Percentiles rank a stretch among this genome's conserved stretches.
phyloP scores from a whole-genome alignment of 2,113 vertebrate species.

The Climacteris rufus region DNA sequence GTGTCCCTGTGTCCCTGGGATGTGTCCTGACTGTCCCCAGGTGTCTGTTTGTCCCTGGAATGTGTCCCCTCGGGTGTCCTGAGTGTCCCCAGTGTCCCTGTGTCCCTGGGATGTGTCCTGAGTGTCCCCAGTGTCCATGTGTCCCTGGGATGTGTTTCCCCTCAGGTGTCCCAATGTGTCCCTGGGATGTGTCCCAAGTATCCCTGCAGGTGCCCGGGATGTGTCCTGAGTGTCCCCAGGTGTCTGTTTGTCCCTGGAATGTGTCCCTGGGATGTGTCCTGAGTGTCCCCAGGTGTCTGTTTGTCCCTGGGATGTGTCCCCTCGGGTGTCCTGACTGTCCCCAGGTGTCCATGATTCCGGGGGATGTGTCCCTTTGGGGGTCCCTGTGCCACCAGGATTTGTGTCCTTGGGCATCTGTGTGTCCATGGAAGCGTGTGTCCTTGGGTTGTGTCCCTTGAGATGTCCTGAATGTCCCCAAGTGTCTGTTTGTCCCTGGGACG shows the following conservation, averaged over 20 bases:
- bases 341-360: background rate
- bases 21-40: background rate
- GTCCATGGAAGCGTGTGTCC: background rate
- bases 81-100: background rate
- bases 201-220: too few species aligned
- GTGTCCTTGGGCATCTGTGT: background rate
- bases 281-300: background rate
- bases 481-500: background rate
- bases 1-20: too few species aligned
- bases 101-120: too few species aligned
- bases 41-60: too few species aligned
- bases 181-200: too few species aligned
- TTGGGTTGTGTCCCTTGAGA: too few species aligned
- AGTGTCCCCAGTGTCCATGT: background rate
- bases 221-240: accelerated
- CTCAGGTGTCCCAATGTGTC: background rate
- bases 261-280: background rate
- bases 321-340: background rate
- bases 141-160: background rate
- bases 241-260: accelerated
- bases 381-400: background rate
- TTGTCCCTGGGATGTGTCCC: background rate
- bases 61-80: background rate
- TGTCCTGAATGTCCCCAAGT: background rate
- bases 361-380: background rate